Evolutionary conservation across 2,888 invertebrate genomes (phyloP), one percentile per base, ranked within the genome.

Genomic region (Drosophila pseudotakahashii): DNA sequence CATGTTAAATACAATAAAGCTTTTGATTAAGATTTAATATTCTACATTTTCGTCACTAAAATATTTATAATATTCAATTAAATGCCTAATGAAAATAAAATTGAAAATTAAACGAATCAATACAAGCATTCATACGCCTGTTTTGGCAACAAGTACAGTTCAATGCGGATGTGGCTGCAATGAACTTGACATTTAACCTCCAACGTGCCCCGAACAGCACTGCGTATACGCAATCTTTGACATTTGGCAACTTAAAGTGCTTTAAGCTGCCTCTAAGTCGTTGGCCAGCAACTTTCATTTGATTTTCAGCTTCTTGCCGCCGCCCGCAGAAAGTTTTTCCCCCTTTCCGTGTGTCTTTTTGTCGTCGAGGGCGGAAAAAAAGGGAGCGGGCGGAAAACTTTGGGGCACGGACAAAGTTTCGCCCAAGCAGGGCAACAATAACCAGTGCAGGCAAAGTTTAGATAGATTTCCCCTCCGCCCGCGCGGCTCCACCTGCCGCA

Each of bases 361-460:
- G 44, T 62, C 48, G 7, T 67, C 23, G 53, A 54, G 66, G 11
- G 16, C 6, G n/a, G 16, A 54, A 32, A 23, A 16, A 11, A 4
- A 30, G 45, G 39, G 19, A 2, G 19, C 1, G 19, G 16, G 41
- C n/a, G 39, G 13, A 75, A 84, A 84, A 82, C 54, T 82, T 74
- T 66, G n/a, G 51, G 59, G 59, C 42, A 45, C 53, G 45, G 37
- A 42, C 64, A 73, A 72, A 47, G 62, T 74, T 69, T 51, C 55
- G 34, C 55, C 55, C 55, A 36, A 57, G 47, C 68, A n/a, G 57
- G 72, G 81, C 81, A 78, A 82, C 79, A 82, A 85, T 79, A 85
- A 81, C 81, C 76, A 66, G 60, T 81, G 72, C 73, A 63, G 39
- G 48, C 67, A 77, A 84, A 84, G 78, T 78, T 85, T 78, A 73